Conservation (phyloP, 2,113 vertebrate species). For the Solea senegalensis region DNA sequence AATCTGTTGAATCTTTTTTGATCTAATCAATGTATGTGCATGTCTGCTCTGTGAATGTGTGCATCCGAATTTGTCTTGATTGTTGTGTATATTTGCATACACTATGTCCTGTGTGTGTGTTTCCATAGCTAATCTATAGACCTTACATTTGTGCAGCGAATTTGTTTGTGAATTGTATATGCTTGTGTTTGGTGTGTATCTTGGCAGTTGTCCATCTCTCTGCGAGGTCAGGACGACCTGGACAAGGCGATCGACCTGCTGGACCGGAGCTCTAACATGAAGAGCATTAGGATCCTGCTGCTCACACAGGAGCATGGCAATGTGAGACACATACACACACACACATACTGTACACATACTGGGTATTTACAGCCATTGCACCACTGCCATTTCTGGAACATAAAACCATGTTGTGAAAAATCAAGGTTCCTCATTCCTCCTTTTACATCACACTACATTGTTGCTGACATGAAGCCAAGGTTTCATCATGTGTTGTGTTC, state of each 20-base stretch:
- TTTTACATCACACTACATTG: not conserved
- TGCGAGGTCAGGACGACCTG: conserved; percentile 92
- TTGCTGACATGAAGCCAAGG: not conserved
- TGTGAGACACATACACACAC: conserved; percentile 77
- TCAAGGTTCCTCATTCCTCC: conserved; percentile 36
- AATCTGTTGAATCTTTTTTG: not conserved
- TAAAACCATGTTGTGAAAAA: conserved; percentile 34
- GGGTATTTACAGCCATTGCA: conserved; percentile 20
- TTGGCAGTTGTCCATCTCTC: conserved; percentile 90
- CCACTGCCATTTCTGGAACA: conserved; percentile 42
- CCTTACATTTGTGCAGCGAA: not conserved
- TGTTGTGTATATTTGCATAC: not conserved
- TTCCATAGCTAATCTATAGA: not conserved
- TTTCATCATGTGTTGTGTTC: not conserved
- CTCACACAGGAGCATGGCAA: conserved; percentile 89
- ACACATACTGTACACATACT: conserved; percentile 3
- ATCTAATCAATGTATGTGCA: not conserved
- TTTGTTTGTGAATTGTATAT: not conserved
- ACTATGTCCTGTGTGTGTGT: not conserved
- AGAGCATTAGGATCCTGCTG: conserved; percentile 94
- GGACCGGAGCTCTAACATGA: conserved; percentile 94
- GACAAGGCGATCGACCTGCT: conserved; percentile 94
- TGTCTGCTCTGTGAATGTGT: not conserved
- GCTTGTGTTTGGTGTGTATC: conserved; percentile 5
- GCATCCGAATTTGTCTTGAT: not conserved